Base-by-base conservation (phyloP, 2,113 vertebrate genomes). In the Pungitius pungitius region DNA sequence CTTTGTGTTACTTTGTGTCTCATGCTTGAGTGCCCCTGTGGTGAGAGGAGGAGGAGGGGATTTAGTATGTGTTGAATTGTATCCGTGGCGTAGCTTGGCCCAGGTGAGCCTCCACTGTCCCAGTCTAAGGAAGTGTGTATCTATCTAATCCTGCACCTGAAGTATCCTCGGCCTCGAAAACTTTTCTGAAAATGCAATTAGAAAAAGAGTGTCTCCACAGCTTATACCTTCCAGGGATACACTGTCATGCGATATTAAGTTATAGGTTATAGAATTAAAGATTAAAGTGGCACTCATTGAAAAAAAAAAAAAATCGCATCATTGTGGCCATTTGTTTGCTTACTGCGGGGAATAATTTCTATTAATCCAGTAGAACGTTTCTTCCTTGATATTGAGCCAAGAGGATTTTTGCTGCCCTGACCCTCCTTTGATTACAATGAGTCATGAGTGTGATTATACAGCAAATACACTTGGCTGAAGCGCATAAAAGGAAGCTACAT, bases 371-470 rank as follows among this genome's bases (percentile, higher is more conserved):
- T 27, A 80, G 69, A 83, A 83, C 62, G 62, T 80, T 69, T 76
- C 81, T 80, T 82, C 73, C 74, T 75, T 87, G 85, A 87, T 80
- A 68, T 66, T 45, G 73, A 81, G 75, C 77, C 80, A 82, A 84
- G 67, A 73, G 73, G 69, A 76, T 77, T 80, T 88, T 61, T 82
- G 73, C 69, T 59, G 65, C 55, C 26, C 71, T 70, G 68, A 86
- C 69, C 81, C 55, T 81, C 68, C 73, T 68, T 71, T 85, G 73
- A 85, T 90, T 80, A 71, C 81, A 75, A 26, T 86, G 77, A 85
- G 70, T 82, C 78, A 83, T 24, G 24, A 66, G 26, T 77, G 63
- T 63, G 67, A 63, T 71, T 77, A 30, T 56, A 17, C 80, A 64
- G 56, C 64, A 77, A 82, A 70, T 64, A 59, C 59, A 68, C 71